Evolutionary conservation across 2,888 invertebrate species (phyloP), one percentile per base, ranked within the genome.

Genomic region (Cosmopolites sordidus): DNA sequence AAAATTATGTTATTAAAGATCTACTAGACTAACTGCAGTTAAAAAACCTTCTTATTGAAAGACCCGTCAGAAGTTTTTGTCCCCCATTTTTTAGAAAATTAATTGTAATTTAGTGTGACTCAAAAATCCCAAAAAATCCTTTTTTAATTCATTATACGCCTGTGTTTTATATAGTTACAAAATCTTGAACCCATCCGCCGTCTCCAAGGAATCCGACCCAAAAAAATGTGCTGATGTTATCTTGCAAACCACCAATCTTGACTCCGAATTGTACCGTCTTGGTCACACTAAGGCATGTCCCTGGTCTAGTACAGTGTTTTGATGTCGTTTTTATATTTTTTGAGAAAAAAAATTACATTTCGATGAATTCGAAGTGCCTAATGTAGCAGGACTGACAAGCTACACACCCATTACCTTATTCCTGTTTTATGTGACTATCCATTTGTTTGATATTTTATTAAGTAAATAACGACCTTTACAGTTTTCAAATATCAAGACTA

Each of bases 251-350:
- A 84, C 89, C 64, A 86, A 85, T 73, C 84, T 99, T 77, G 92
- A 89, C 75, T 78, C 84, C 64, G 95, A 96, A 77, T 87, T 90
- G 73, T 98, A 88, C 81, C 91, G 95, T 83, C 84, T 95, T 76
- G 98, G 98, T 83, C 90, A 92, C 80, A 97, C 96, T 79, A 98
- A 98, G 90, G 96, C 96, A 88, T 85, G 90, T 86, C 69, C 47
- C 59, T 60, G 3, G 16, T 6, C 6, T 29, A 5, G 6, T 40
- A 12, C n/a, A 37, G n/a, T 37, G 37, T 37, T 14, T 12, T 37
- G 37, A 4, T 12, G 3, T 37, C n/a, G 14, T 37, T 18, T 2
- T 44, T 22, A 6, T 37, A 8, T 37, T 3, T 37, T 8, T 12
- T 11, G 4, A 3, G n/a, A n/a, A 22, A 22, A 22, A 22, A 3